phyloP scores from a whole-genome alignment of 2,797 vertebrate species.

The Mormyrus proboscirostris region DNA sequence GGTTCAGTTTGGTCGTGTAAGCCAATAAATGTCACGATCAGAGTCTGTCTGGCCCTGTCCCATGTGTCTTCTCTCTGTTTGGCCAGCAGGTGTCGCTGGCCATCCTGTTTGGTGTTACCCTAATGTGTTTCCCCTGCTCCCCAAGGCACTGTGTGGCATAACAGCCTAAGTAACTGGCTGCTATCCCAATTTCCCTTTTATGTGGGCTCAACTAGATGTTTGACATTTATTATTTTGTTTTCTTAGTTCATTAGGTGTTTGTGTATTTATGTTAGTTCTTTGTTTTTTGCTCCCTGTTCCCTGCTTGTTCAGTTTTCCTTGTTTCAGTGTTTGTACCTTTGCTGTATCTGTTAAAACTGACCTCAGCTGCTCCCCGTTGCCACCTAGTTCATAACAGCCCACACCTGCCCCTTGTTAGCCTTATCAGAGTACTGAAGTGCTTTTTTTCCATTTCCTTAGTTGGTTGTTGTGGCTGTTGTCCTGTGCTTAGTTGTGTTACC shows the following conservation, averaged over 20 bases:
- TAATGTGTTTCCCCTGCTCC: neutral
- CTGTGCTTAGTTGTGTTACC: too few relatives aligned
- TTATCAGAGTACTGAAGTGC: neutral
- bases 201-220: neutral
- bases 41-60: neutral
- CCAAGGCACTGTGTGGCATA: neutral
- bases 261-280: neutral
- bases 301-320: neutral
- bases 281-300: neutral
- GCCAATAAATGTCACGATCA: neutral
- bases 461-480: too few relatives aligned
- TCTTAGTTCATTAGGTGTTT: neutral
- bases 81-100: neutral
- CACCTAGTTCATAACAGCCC: neutral
- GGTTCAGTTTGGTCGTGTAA: neutral
- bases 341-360: neutral
- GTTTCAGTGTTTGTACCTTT: neutral
- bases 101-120: neutral
- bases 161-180: neutral
- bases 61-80: neutral
- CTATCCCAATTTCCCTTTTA: neutral
- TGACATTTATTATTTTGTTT: neutral
- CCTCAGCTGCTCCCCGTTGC: neutral
- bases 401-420: neutral
- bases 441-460: neutral